A percentile compares a stretch with the other conserved stretches of the same genome.
Conservation (phyloP, 2,888 invertebrate species). For the Hydrotaea diabolus region DNA sequence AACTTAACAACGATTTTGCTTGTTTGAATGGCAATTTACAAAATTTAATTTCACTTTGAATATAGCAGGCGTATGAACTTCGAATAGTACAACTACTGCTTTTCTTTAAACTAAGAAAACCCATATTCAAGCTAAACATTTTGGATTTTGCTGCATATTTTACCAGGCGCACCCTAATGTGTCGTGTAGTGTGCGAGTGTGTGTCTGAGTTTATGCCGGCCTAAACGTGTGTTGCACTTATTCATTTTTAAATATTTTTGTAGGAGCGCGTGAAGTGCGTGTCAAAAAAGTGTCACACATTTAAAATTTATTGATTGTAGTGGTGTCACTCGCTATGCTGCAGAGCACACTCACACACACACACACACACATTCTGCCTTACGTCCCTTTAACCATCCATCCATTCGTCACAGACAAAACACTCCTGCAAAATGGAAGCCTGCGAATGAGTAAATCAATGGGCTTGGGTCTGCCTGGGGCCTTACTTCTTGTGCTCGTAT, state of each 20-base stretch:
- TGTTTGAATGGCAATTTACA: too few relatives aligned
- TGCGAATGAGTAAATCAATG: neutral
- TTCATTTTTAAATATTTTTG: constrained; percentile 28
- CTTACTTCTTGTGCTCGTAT: neutral
- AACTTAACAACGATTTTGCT: too few relatives aligned
- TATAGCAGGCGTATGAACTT: too few relatives aligned
- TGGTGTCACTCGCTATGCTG: neutral
- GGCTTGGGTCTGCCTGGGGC: neutral
- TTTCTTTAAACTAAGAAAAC: too few relatives aligned
- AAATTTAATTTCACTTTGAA: too few relatives aligned
- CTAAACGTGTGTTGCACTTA: neutral
- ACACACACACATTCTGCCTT: neutral
- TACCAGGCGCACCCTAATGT: too few relatives aligned
- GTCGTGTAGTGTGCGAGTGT: neutral
- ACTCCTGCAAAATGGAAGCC: neutral
- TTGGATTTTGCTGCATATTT: too few relatives aligned
- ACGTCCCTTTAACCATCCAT: neutral
- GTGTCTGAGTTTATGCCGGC: neutral
- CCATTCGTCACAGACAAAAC: neutral
- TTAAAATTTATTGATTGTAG: constrained; percentile 65
- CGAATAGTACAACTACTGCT: too few relatives aligned
- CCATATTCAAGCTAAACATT: too few relatives aligned
- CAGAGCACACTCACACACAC: neutral
- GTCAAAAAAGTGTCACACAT: constrained; percentile 67
- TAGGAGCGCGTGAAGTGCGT: constrained; percentile 62